Evolutionary conservation across 1,140 invertebrate species (phyloP), one percentile per base, ranked within the genome.

Genomic region (Temnothorax curvispinosus): DNA sequence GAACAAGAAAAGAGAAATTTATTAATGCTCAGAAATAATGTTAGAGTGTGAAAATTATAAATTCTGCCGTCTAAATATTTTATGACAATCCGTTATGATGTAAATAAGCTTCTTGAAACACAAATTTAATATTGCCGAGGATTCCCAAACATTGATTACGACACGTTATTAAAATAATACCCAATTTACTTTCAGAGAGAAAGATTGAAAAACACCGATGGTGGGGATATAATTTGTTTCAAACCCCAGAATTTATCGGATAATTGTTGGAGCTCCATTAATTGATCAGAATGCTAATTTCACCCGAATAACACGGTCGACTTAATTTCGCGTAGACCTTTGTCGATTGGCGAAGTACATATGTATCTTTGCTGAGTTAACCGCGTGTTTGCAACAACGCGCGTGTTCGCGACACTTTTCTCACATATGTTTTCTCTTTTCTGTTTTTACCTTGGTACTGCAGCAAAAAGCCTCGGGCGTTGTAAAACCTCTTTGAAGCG

Each of bases 401-500:
- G 15, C 21, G 54, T 58, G 56, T 41, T 69, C 32, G n/a, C 6
- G 62, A 54, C 47, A 50, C 13, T 80, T 38, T 21, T 47, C 47
- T 27, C 41, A 38, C 11, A 6, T 11, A 1, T 27, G 18, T 27
- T 27, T 56, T 18, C 8, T 44, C 41, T 58, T n/a, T 52, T 32
- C 15, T 11, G 4, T 18, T 4, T 41, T 81, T 78, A 94, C 95
- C 95, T 94, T 95, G 93, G 56, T 95, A 95, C 44, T 95, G 93
- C 11, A 95, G 75, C 13, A 95, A 93, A 76, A 95, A 95, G 88
- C 95, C 95, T 58, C 95, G 91, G n/a, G 93, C 93, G 0, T 94
- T 93, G 85, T 92, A 94, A 5, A 95, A 38, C 32, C 65, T 93
- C 27, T 81, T 85, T 8, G 93, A 91, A 0, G 94, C 92, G 50